Percentiles rank a stretch among this genome's conserved stretches.
These are phyloP conservation scores for Leptosomus discolor DNA, from an alignment of 2,113 vertebrate species.

Conservation along the genomic window DNA sequence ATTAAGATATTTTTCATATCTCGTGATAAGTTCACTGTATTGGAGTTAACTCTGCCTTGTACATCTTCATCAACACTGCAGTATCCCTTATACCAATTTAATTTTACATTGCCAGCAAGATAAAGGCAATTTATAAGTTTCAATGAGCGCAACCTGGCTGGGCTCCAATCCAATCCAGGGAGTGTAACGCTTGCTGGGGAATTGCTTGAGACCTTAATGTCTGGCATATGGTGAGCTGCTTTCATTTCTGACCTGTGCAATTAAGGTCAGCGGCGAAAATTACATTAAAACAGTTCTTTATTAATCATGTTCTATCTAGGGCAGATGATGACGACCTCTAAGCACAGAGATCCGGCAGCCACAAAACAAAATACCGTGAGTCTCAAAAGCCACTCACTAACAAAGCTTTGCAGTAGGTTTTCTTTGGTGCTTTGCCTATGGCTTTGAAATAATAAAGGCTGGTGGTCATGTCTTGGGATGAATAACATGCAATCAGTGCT, in stretches of 20 bases:
- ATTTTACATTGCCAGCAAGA: slow-evolving; percentile 63
- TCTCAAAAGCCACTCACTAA: not conserved
- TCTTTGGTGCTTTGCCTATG: not conserved
- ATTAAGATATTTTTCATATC: slow-evolving; percentile 58
- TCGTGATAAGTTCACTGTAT: not conserved
- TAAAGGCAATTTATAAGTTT: slow-evolving; percentile 69
- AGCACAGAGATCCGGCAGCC: slow-evolving; percentile 1
- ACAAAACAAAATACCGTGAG: slow-evolving; percentile 1
- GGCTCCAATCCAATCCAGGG: slow-evolving; percentile 55
- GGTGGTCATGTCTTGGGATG: not conserved
- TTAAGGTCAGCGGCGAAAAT: slow-evolving; percentile 61
- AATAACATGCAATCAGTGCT: not conserved
- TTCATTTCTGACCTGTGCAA: slow-evolving; percentile 65
- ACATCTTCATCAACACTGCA: slow-evolving; percentile 64
- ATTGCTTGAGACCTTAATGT: slow-evolving; percentile 62
- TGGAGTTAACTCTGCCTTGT: slow-evolving; percentile 58
- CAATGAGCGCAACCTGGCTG: slow-evolving; percentile 49
- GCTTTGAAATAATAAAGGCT: not conserved
- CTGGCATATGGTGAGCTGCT: slow-evolving; percentile 60
- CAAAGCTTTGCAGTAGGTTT: slow-evolving; percentile 7
- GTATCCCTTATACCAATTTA: slow-evolving; percentile 62
- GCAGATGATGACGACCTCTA: slow-evolving; percentile 38
- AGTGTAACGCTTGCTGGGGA: slow-evolving; percentile 53
- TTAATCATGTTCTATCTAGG: slow-evolving; percentile 55
- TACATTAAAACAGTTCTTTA: slow-evolving; percentile 61